Percentiles rank a stretch among this genome's conserved stretches.
Evolutionary conservation across 2,888 invertebrate genomes (phyloP).

Genomic region (Lathronympha strigana): DNA sequence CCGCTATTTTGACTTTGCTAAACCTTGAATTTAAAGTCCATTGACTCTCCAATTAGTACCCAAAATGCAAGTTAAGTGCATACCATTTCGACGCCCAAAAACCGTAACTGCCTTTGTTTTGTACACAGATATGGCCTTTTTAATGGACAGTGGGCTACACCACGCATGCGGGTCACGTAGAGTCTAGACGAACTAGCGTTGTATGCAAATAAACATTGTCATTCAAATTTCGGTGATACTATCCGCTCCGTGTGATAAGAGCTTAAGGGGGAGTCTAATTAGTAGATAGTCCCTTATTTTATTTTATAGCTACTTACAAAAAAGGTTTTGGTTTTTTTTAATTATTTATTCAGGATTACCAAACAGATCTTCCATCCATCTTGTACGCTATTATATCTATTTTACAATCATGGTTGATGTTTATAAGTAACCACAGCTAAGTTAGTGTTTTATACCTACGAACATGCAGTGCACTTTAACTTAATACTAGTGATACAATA

Average conservation of each 20-base stretch:
- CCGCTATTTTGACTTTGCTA: too few relatives aligned
- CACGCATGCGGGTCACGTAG: conserved; percentile 27
- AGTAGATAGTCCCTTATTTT: neutral
- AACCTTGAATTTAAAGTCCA: conserved; percentile 29
- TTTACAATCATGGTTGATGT: too few relatives aligned
- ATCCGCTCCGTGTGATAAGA: conserved; percentile 33
- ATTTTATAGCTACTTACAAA: neutral
- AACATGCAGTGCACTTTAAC: too few relatives aligned
- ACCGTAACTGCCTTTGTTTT: neutral
- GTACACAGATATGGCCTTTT: conserved; percentile 8
- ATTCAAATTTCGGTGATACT: conserved; percentile 45
- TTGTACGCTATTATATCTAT: too few relatives aligned
- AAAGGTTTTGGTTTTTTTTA: too few relatives aligned
- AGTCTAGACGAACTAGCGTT: conserved; percentile 40
- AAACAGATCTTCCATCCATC: too few relatives aligned
- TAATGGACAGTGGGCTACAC: neutral
- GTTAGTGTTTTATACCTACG: too few relatives aligned
- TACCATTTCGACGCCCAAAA: neutral
- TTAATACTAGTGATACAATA: too few relatives aligned
- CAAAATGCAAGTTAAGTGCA: conserved; percentile 36
- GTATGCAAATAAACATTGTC: conserved; percentile 42
- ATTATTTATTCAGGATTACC: too few relatives aligned
- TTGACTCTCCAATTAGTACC: conserved; percentile 26
- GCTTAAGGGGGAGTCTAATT: conserved; percentile 19
- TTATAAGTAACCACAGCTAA: too few relatives aligned